Percentiles rank a stretch among this genome's conserved stretches.
Conservation (phyloP, 2,113 vertebrate species). For the Clarias macrocephalus region DNA sequence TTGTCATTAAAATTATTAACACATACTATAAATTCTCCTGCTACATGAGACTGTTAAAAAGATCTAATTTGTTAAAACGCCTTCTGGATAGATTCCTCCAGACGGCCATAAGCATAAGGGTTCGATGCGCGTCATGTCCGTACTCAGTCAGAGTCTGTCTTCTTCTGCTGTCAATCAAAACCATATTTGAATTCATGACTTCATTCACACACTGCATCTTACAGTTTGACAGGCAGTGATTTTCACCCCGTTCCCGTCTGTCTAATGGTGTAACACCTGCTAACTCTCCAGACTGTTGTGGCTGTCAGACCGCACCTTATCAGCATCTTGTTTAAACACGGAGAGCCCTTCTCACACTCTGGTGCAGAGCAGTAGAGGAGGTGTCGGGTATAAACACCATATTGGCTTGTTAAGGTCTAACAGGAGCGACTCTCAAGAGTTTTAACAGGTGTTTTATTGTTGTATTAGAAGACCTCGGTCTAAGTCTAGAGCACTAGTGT, state of each 20-base stretch:
- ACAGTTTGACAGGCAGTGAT: background rate
- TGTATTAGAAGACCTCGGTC: background rate
- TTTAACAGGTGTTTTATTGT: background rate
- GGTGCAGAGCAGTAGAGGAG: background rate
- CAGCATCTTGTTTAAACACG: background rate
- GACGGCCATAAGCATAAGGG: slow-evolving; percentile 2
- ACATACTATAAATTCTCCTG: background rate
- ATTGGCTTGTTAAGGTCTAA: background rate
- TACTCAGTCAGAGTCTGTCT: slow-evolving; percentile 20
- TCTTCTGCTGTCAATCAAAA: slow-evolving; percentile 2
- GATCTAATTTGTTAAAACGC: background rate
- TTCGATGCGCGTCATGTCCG: background rate
- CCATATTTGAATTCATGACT: background rate
- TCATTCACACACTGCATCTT: slow-evolving; percentile 7
- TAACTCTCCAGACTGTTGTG: slow-evolving; percentile 15
- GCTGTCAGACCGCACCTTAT: slow-evolving; percentile 4
- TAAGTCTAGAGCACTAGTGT: background rate
- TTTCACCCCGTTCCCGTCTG: slow-evolving; percentile 31
- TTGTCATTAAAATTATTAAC: background rate
- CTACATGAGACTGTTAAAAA: background rate
- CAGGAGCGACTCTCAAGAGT: background rate
- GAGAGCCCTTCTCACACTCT: background rate
- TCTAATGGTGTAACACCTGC: slow-evolving; percentile 25
- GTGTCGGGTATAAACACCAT: background rate
- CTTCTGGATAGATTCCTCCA: background rate